Evolutionary conservation across 2,888 invertebrate species (phyloP).

Genomic region (Uropetala carovei): DNA sequence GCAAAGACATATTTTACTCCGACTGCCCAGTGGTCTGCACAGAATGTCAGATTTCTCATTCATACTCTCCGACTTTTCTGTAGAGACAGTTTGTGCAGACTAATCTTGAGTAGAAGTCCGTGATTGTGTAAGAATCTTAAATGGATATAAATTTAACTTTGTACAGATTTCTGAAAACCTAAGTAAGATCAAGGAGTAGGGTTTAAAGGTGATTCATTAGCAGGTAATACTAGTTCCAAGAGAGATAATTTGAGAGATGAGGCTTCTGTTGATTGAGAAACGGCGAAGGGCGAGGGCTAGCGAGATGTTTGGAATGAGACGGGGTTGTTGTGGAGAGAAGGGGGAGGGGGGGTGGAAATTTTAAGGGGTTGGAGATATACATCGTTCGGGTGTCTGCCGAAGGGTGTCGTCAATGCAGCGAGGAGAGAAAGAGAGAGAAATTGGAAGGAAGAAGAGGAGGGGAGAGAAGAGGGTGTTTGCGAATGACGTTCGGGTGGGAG

Average conservation of each 20-base stretch:
- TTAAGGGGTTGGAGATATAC: background rate
- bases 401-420: background rate
- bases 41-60: too few species aligned
- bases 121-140: too few species aligned
- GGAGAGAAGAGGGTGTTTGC: background rate
- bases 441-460: too few species aligned
- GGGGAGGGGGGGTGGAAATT: background rate
- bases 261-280: background rate
- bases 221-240: background rate
- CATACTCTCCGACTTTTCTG: too few species aligned
- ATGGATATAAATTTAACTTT: too few species aligned
- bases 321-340: background rate
- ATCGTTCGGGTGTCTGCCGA: background rate
- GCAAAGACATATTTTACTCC: too few species aligned
- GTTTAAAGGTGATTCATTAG: background rate
- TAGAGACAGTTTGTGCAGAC: too few species aligned
- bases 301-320: background rate
- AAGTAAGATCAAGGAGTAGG: too few species aligned
- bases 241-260: background rate
- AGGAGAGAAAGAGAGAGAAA: background rate
- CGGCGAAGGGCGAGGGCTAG: background rate
- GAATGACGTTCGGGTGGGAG: background rate
- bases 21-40: too few species aligned
- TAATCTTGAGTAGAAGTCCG: too few species aligned
- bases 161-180: too few species aligned